Percentiles rank a stretch among this genome's conserved stretches.
phyloP scores from a whole-genome alignment of 1,140 invertebrate species.

The Drosophila parabipectinata region DNA sequence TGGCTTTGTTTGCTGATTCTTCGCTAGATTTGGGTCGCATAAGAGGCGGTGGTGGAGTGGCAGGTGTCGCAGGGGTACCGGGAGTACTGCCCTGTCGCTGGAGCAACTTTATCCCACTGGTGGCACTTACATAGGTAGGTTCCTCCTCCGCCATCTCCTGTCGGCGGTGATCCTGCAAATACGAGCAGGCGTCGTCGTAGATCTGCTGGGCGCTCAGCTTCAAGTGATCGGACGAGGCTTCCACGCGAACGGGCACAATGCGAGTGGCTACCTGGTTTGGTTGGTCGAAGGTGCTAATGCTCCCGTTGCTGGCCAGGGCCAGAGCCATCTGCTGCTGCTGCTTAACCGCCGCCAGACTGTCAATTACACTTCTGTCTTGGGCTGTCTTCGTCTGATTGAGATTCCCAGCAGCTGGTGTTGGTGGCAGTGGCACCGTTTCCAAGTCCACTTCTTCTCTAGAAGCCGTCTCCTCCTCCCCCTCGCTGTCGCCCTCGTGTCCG shows the following conservation, averaged over 20 bases:
- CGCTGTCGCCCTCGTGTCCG: constrained; percentile 67
- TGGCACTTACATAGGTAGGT: constrained; percentile 68
- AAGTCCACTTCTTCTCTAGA: constrained; percentile 56
- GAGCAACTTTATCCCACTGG: constrained; percentile 68
- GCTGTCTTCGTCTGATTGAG: constrained; percentile 40
- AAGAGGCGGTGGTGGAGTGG: constrained; percentile 25
- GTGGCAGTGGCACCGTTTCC: constrained; percentile 65
- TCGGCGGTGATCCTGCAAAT: constrained; percentile 62
- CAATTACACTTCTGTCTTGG: constrained; percentile 41
- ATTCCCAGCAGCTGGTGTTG: constrained; percentile 41
- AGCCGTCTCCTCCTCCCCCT: constrained; percentile 55
- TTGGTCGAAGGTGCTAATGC: constrained; percentile 1
- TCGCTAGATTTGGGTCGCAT: constrained; percentile 38
- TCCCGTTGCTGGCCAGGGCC: constrained; percentile 46
- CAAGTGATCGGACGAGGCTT: constrained; percentile 25
- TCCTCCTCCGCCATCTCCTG: constrained; percentile 37
- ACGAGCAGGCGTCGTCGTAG: constrained; percentile 74
- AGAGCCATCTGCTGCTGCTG: constrained; percentile 72
- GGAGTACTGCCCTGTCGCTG: constrained; percentile 51
- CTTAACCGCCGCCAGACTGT: constrained; percentile 73
- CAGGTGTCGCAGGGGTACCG: constrained; percentile 11
- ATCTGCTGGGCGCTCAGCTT: constrained; percentile 59
- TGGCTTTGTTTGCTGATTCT: constrained; percentile 13
- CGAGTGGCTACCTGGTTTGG: constrained; percentile 18
- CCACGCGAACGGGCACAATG: constrained; percentile 58